phyloP scores from a whole-genome alignment of 2,888 invertebrate genomes.

The Himalopsyche kuldschensis region DNA sequence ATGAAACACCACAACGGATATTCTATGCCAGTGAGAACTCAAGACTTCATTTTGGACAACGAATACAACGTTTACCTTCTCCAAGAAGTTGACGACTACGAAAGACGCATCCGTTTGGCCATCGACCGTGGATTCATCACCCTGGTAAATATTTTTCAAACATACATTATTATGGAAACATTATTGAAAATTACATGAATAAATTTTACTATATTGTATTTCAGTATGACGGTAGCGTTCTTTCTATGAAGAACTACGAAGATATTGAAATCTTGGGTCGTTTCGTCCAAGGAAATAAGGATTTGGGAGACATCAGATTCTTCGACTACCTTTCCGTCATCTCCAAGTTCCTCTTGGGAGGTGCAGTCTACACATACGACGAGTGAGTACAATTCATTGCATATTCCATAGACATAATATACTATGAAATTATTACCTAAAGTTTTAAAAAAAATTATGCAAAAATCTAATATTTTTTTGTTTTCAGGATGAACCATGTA shows the following conservation, averaged over 20 bases:
- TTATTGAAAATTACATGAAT: no score
- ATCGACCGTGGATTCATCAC: background rate
- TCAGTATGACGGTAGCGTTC: conserved; percentile 45
- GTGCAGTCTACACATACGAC: conserved; percentile 44
- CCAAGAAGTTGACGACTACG: conserved; percentile 3
- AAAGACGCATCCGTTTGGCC: conserved; percentile 36
- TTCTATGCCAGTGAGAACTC: conserved; percentile 62
- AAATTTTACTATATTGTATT: background rate
- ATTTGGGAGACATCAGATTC: conserved; percentile 55
- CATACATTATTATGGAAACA: background rate
- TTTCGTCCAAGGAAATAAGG: conserved; percentile 61
- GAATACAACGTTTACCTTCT: conserved; percentile 36
- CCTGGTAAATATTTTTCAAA: background rate
- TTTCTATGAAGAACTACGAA: conserved; percentile 49
- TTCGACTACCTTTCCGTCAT: conserved; percentile 62
- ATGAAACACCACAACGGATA: conserved; percentile 64
- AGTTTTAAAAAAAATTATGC: background rate
- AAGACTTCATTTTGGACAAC: conserved; percentile 44
- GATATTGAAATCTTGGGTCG: conserved; percentile 61
- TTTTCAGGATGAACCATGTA: conserved; percentile 49
- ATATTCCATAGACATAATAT: background rate
- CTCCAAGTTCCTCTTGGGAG: conserved; percentile 54
- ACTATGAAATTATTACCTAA: background rate
- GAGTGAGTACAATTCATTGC: conserved; percentile 11
- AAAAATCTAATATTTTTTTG: background rate